These are phyloP conservation scores for Agelaius tricolor DNA, from an alignment of 2,113 vertebrate genomes.

Conservation along the genomic window DNA sequence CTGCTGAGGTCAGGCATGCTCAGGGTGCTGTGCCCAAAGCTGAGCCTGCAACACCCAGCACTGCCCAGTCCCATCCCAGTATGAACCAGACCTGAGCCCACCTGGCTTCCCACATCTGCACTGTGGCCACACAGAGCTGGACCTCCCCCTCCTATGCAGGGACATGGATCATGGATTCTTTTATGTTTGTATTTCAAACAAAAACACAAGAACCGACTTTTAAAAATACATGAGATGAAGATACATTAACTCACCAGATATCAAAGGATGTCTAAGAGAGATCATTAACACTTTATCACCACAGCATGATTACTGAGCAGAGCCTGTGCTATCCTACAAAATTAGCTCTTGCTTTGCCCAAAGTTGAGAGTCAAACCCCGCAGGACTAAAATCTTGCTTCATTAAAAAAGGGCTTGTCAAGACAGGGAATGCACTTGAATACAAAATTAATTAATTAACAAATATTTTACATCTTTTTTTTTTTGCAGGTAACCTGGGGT, in stretches of 20 bases:
- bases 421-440: neutral
- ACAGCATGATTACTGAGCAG: neutral
- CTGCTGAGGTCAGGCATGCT: rapidly evolving
- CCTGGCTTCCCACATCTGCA: neutral
- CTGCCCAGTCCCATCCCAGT: neutral
- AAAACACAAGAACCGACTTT: rapidly evolving
- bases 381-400: neutral
- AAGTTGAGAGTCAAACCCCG: neutral
- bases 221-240: neutral
- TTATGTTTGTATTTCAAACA: neutral
- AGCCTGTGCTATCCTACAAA: neutral
- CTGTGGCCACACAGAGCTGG: neutral
- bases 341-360: neutral
- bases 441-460: neutral
- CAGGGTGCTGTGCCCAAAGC: neutral
- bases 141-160: neutral
- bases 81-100: neutral
- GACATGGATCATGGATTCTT: neutral
- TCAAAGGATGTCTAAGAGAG: neutral
- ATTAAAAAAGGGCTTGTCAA: neutral
- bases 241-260: neutral
- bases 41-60: neutral
- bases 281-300: neutral
- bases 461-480: neutral
- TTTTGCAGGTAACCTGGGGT: neutral